Conservation (phyloP, 1,140 invertebrate species). For the Procambarus virginalis region DNA sequence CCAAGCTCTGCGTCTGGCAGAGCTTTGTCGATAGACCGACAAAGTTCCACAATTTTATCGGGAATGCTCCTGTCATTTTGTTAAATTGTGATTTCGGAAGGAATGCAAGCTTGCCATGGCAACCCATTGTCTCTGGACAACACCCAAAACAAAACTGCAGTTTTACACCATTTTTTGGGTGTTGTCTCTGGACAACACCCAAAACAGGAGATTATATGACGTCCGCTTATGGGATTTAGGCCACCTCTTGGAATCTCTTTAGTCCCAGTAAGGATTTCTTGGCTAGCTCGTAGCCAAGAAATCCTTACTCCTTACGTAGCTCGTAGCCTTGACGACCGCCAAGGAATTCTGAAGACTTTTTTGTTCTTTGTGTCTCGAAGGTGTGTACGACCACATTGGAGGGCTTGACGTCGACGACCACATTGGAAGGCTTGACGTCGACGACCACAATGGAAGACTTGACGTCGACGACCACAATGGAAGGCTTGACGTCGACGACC, state of each 20-base stretch:
- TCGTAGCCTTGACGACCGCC: too few species aligned
- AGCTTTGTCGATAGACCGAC: slow-evolving; percentile 41
- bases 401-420: too few species aligned
- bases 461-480: too few species aligned
- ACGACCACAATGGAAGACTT: too few species aligned
- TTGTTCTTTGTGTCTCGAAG: background rate
- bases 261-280: background rate
- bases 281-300: background rate
- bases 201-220: background rate
- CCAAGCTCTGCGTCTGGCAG: slow-evolving; percentile 30
- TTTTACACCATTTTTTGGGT: too few species aligned
- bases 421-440: too few species aligned
- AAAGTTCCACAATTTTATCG: slow-evolving; percentile 42
- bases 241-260: background rate
- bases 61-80: slow-evolving; percentile 1
- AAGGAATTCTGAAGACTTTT: background rate
- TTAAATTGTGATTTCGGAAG: too few species aligned
- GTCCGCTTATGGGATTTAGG: background rate
- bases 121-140: background rate
- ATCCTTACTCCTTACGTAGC: too few species aligned
- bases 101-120: background rate
- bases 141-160: too few species aligned
- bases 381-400: too few species aligned
- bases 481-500: too few species aligned
- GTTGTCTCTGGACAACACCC: too few species aligned